phyloP scores from a whole-genome alignment of 2,888 invertebrate species.

The Meiosimyza platycephala region DNA sequence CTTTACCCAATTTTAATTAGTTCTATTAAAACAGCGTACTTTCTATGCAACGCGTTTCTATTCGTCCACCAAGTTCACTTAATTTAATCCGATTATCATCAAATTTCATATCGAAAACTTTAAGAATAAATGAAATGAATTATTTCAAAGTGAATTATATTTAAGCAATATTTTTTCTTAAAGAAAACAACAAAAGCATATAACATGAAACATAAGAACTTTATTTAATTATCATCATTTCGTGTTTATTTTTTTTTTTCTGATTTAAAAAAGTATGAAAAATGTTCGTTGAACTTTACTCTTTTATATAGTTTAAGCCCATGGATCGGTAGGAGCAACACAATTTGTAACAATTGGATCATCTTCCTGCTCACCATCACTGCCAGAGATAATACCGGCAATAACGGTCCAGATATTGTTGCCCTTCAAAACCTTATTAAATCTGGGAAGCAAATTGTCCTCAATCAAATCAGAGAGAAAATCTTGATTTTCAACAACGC shows the following conservation, averaged over 20 bases:
- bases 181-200: too few species aligned
- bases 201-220: too few species aligned
- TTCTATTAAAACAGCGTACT: too few species aligned
- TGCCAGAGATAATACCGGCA: conserved; percentile 51
- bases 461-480: conserved; percentile 56
- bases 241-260: conserved; percentile 1
- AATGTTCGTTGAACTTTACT: background rate
- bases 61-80: too few species aligned
- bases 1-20: too few species aligned
- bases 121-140: too few species aligned
- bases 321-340: conserved; percentile 58
- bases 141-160: too few species aligned
- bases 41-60: too few species aligned
- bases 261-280: background rate
- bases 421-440: conserved; percentile 58
- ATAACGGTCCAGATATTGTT: conserved; percentile 58
- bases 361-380: conserved; percentile 53
- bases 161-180: too few species aligned
- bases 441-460: conserved; percentile 51
- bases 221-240: background rate
- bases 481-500: conserved; percentile 54
- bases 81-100: too few species aligned
- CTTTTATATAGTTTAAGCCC: conserved; percentile 50
- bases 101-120: too few species aligned
- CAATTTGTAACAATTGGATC: conserved; percentile 57